Base-by-base conservation (phyloP, 2,888 invertebrate species). In the Anagyrus pseudococci region DNA sequence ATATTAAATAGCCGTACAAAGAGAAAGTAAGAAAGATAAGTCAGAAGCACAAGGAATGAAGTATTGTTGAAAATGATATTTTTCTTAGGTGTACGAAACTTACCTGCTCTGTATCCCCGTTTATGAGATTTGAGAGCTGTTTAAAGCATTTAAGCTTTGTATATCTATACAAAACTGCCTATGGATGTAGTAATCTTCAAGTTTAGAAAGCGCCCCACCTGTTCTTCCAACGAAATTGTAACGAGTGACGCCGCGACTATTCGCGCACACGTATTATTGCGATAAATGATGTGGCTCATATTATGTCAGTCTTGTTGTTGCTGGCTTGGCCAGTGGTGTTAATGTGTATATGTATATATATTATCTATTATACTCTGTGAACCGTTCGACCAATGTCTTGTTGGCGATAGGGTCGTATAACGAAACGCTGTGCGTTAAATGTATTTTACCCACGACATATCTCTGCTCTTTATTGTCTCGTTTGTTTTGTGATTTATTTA, bases 131-230 rank as follows among this genome's bases (percentile, higher is more conserved):
- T 49, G 6, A 29, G 17, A 50, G 47, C 20, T n/a, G 23, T 47
- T 47, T 61, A n/a, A 58, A 56, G 65, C 62, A 66, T 66, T 66
- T 62, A 58, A 57, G 53, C 47, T 59, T 15, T 44, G 52, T 64
- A 47, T 52, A 57, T 60, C 48, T 44, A 23, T 43, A 8, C 53
- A 55, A 49, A 57, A 57, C 48, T 64, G 57, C 56, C 60, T 61
- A 37, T 49, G 37, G 57, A 64, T 64, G 48, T 56, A 56, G 64
- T 59, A 17, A 29, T 54, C 44, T 43, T 57, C 44, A 53, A 46
- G 53, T 58, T 48, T 58, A 58, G 54, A 56, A 15, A 15, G 10
- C 17, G 10, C 22, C 37, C 7, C 29, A 41, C 44, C 44, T 49
- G 52, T 62, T 65, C 52, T 64, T 61, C 58, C 47, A 66, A 53